Evolutionary conservation across 1,140 invertebrate genomes (phyloP).

Genomic region (Pristionchus pacificus): DNA sequence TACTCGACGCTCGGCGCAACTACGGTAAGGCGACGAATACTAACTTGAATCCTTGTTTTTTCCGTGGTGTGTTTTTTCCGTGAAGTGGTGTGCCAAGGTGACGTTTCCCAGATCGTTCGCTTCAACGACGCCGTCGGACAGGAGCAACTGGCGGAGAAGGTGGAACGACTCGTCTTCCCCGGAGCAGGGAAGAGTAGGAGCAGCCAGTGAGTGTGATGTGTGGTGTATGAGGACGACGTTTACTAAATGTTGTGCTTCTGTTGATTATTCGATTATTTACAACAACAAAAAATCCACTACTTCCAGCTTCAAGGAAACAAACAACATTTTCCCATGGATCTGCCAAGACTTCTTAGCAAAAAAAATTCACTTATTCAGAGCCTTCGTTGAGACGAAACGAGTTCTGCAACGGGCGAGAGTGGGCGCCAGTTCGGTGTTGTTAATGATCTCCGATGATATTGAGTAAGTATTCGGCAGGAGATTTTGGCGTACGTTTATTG

Average conservation of each 20-base stretch:
- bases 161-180: background rate
- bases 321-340: no score
- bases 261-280: no score
- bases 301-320: no score
- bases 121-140: background rate
- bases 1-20: background rate
- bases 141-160: background rate
- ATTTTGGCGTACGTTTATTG: no score
- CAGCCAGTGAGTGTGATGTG: background rate
- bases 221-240: no score
- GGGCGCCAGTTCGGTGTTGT: background rate
- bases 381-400: background rate
- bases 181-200: background rate
- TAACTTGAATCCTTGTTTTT: no score
- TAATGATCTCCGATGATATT: background rate
- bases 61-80: background rate
- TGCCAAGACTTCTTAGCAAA: no score
- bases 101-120: background rate
- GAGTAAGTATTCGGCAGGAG: no score
- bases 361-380: background rate
- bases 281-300: no score
- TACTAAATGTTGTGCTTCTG: no score
- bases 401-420: background rate
- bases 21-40: no score
- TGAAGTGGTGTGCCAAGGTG: background rate